These are phyloP conservation scores for Acestrorhynchus altus DNA, from an alignment of 2,797 vertebrate genomes.

Conservation along the genomic window DNA sequence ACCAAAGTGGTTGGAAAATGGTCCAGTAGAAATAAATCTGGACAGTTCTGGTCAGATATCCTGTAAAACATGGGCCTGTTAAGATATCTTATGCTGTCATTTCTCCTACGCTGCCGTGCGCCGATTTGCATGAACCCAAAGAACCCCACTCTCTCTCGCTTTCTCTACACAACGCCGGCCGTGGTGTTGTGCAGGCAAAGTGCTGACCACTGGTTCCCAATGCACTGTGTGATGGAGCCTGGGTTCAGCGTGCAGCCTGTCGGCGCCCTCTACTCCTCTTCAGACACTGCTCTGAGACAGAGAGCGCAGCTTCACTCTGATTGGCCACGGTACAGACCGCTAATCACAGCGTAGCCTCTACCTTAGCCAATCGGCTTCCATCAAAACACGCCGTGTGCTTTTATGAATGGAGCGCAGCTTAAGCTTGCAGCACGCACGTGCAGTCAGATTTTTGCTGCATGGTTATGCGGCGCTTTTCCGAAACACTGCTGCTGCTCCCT, in stretches of 20 bases:
- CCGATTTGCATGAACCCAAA: neutral
- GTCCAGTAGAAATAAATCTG: neutral
- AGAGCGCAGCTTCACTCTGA: constrained; percentile 40
- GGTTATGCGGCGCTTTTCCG: neutral
- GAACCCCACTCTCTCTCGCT: neutral
- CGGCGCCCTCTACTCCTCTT: neutral
- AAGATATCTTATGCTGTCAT: too few species aligned
- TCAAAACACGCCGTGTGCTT: constrained; percentile 56
- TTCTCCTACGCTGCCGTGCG: neutral
- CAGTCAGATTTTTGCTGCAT: constrained; percentile 9
- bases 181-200: neutral
- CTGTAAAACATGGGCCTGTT: too few species aligned
- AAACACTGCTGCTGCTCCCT: neutral
- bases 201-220: constrained; percentile 23
- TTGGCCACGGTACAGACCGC: constrained; percentile 46
- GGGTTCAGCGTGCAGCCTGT: constrained; percentile 3
- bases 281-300: constrained; percentile 30
- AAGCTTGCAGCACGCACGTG: constrained; percentile 34
- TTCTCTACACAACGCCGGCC: neutral
- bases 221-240: neutral
- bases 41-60: neutral
- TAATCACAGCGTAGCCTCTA: constrained; percentile 36
- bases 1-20: too few species aligned
- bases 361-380: constrained; percentile 50
- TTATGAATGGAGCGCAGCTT: constrained; percentile 60